Conservation (phyloP, 2,888 invertebrate species). For the Catocala sponsa region DNA sequence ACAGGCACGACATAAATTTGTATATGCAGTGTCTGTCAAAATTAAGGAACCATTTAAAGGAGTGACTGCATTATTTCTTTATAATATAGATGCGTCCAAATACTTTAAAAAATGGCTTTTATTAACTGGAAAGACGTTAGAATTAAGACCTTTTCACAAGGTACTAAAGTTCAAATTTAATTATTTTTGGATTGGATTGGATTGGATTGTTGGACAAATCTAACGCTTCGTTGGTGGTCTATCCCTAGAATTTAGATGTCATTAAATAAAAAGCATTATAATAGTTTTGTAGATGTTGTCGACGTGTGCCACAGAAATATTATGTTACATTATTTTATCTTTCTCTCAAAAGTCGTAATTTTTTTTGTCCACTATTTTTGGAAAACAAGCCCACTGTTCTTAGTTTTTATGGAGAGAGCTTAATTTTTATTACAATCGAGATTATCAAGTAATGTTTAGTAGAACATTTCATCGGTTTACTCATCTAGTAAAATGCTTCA, state of each 20-base stretch:
- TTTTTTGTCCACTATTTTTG: conserved; percentile 36
- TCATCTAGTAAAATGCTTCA: no score
- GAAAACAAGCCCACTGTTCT: conserved; percentile 14
- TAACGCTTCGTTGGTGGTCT: conserved; percentile 55
- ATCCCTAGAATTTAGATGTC: conserved; percentile 41
- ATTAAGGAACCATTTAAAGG: conserved; percentile 63
- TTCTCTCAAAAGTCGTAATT: conserved; percentile 22
- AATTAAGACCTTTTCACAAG: conserved; percentile 7
- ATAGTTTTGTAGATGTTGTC: conserved; percentile 48
- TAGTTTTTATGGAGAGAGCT: conserved; percentile 16
- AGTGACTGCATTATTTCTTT: conserved; percentile 68
- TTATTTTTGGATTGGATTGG: conserved; percentile 1
- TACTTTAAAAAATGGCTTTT: conserved; percentile 25
- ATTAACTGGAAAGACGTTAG: background rate
- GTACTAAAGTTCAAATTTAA: conserved; percentile 15
- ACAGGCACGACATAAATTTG: conserved; percentile 8
- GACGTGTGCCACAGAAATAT: conserved; percentile 40
- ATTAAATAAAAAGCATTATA: conserved; percentile 49
- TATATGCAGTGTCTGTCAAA: conserved; percentile 58
- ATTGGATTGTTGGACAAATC: conserved; percentile 30
- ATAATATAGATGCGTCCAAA: conserved; percentile 41
- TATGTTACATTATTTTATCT: conserved; percentile 47
- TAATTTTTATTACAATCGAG: background rate
- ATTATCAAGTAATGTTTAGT: no score
- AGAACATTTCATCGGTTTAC: no score